A percentile compares a stretch with the other conserved stretches of the same genome.
Conservation (phyloP, 2,797 vertebrate genomes). For the Coranthus polyacanthus region DNA sequence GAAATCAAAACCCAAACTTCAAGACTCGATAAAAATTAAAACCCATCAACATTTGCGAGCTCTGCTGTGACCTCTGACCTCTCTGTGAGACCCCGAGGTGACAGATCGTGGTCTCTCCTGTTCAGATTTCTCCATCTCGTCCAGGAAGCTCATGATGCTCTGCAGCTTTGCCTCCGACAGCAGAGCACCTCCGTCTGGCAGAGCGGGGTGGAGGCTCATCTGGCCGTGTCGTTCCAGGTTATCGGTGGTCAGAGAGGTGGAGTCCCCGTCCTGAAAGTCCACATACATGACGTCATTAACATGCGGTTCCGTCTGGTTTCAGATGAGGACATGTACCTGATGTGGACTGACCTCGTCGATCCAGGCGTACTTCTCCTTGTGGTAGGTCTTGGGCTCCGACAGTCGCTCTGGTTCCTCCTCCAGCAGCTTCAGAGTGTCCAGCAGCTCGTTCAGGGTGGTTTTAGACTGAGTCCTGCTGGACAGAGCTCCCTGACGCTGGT, state of each 20-base stretch:
- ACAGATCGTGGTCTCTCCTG: constrained; percentile 89
- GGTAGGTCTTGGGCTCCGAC: constrained; percentile 74
- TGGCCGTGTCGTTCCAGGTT: constrained; percentile 92
- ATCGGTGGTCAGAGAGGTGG: constrained; percentile 91
- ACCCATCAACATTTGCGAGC: too few relatives aligned
- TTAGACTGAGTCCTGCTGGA: constrained; percentile 84
- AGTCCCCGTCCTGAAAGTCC: constrained; percentile 83
- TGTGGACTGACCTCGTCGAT: constrained; percentile 84
- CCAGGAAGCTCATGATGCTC: constrained; percentile 95
- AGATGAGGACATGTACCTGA: neutral
- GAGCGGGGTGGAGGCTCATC: constrained; percentile 79
- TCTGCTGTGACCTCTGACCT: constrained; percentile 78
- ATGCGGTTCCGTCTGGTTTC: rapidly evolving
- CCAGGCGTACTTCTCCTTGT: constrained; percentile 90
- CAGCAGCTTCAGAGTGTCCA: constrained; percentile 91
- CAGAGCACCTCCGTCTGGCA: constrained; percentile 86
- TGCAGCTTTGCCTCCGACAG: constrained; percentile 95
- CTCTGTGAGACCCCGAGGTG: constrained; percentile 84
- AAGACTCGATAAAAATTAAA: too few relatives aligned
- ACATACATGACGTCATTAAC: neutral
- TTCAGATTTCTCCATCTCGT: constrained; percentile 95
- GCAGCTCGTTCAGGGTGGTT: constrained; percentile 89
- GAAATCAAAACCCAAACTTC: too few relatives aligned
- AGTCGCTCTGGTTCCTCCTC: constrained; percentile 91
- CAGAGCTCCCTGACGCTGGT: constrained; percentile 66